Base-by-base conservation (phyloP, 2,113 vertebrate genomes). In the Pongo abelii region DNA sequence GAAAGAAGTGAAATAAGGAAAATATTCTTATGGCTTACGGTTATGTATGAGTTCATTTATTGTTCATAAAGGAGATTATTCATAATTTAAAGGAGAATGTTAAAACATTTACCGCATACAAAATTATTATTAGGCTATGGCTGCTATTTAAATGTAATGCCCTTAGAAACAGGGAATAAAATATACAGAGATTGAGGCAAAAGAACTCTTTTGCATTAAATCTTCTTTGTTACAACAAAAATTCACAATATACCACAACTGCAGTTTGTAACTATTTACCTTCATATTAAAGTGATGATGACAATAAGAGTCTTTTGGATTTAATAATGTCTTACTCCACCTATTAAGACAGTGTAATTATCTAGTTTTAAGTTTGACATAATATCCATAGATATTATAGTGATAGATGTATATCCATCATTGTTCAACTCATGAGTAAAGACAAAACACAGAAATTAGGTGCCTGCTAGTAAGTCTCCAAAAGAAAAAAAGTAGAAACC, bases 41-140 rank as follows among this genome's bases (percentile, higher is more conserved):
- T 57, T 89, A 86, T 57, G 30, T 52, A 43, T 91, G 67, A 93
- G 32, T 92, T 81, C 78, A 79, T 50, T 94, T 88, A 96, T 64
- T 85, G 13, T 77, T 96, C 85, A 88, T 87, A 80, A 90, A 55
- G 22, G 8, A 16, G 23, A 8, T 38, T 50, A 89, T 11, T 93
- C 38, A 50, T 89, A 43, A 91, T 85, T 87, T 95, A 85, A 96
- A 91, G 52, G 61, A 81, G n/a, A 95, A 94, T 46, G 30, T 83
- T 93, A 69, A 96, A 83, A 14, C 20, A 91, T 77, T 93, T 83
- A 59, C 16, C 89, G 25, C 48, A 83, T 13, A 18, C 61, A 55
- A 83, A 97, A 83, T 79, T 61, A 83, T 27, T 25, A 78, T 96
- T 87, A 72, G 38, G 38, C 48, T 83, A 17, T 14, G 4, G 30